Base-by-base conservation (phyloP, 1,140 invertebrate genomes). In the Streblospio benedicti region DNA sequence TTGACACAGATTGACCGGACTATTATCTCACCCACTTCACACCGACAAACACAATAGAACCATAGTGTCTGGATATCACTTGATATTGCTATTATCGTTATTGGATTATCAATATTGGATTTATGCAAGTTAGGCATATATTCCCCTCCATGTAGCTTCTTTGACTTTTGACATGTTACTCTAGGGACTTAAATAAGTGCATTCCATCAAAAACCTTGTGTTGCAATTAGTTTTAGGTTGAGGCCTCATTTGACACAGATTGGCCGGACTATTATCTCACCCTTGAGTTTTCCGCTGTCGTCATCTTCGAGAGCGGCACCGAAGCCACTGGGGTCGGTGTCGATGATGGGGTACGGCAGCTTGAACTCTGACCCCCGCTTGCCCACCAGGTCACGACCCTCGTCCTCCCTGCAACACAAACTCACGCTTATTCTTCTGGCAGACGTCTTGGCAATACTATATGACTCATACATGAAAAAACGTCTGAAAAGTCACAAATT, bases 361-460 rank as follows among this genome's bases (percentile, higher is more conserved):
- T 98, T 98, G 73, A 97, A 97, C 76, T 97, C 94, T 89, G 96
- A 97, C 0, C 93, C 97, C 57, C 95, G 84, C 77, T 97, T 97
- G 5, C 92, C 91, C 6, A 96, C 83, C 32, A 97, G 79, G 80
- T 98, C 94, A 56, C 91, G 84, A 14, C 94, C 95, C 83, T 98
- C 95, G 79, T 98, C 95, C 74, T 97, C 93, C 86, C 93, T 95
- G 79, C 20, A 82, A 82, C 44, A 57, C 30, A 64, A 41, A 51
- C n/a, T n/a, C n/a, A n/a, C n/a, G n/a, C n/a, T n/a, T n/a, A n/a
- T n/a, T n/a, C n/a, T n/a, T n/a, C n/a, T n/a, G n/a, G n/a, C n/a
- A n/a, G n/a, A n/a, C n/a, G 5, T 32, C 6, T 2, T 55, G 33
- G 59, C 20, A 28, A 27, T 20, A 57, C 25, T 65, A 60, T 12